Percentiles rank a stretch among this genome's conserved stretches.
Conservation (phyloP, 2,888 invertebrate genomes). For the Melanophora roralis region DNA sequence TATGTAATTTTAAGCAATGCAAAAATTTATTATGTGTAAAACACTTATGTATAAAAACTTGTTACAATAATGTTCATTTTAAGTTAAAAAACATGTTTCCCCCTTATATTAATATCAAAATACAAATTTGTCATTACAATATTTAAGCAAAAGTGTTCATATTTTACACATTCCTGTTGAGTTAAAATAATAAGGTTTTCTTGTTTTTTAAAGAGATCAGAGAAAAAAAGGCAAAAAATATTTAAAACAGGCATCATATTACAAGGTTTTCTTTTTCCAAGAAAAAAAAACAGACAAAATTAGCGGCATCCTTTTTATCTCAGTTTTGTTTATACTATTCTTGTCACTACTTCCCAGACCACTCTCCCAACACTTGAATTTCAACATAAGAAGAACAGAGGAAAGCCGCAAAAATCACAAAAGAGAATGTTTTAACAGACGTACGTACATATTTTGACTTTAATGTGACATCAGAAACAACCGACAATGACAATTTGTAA, state of each 20-base stretch:
- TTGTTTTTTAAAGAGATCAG: not conserved
- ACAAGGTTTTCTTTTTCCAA: slow-evolving; percentile 24
- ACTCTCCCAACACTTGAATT: slow-evolving; percentile 49
- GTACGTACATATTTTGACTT: slow-evolving; percentile 51
- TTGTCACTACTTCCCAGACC: slow-evolving; percentile 40
- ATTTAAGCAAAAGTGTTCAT: slow-evolving; percentile 31
- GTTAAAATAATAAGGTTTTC: not conserved
- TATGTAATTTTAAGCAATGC: not conserved
- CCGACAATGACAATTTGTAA: slow-evolving; percentile 61
- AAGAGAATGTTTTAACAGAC: slow-evolving; percentile 46
- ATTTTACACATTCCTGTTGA: slow-evolving; percentile 42
- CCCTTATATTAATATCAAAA: too few relatives aligned
- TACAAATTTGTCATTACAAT: not conserved
- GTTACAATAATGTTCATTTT: too few relatives aligned
- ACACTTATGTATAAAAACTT: slow-evolving; percentile 21
- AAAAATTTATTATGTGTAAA: slow-evolving; percentile 3
- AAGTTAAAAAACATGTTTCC: too few relatives aligned
- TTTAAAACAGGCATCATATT: slow-evolving; percentile 47
- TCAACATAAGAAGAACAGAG: slow-evolving; percentile 18
- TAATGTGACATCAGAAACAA: slow-evolving; percentile 55
- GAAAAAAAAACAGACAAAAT: not conserved
- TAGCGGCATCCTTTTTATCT: slow-evolving; percentile 46
- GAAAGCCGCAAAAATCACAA: slow-evolving; percentile 55
- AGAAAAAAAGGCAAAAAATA: slow-evolving; percentile 14
- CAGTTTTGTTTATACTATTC: slow-evolving; percentile 37